These are phyloP conservation scores for Eciton burchellii DNA, from an alignment of 1,140 invertebrate genomes.

Conservation along the genomic window DNA sequence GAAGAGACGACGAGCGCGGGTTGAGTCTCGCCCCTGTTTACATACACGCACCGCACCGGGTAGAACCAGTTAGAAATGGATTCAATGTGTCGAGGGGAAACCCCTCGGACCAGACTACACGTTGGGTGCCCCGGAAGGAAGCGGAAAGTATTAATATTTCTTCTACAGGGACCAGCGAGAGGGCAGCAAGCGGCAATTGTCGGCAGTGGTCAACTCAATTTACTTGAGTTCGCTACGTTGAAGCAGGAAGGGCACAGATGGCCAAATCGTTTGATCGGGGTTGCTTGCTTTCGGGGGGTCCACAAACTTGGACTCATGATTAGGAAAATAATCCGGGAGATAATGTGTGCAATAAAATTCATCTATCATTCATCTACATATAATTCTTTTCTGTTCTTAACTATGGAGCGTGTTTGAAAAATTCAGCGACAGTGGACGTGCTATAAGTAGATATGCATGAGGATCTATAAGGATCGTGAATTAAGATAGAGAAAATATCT, in stretches of 20 bases:
- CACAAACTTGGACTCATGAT: neutral
- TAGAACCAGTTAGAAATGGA: constrained; percentile 67
- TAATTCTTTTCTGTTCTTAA: neutral
- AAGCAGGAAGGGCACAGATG: constrained; percentile 21
- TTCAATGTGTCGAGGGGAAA: constrained; percentile 32
- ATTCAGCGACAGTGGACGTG: neutral
- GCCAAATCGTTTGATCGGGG: neutral
- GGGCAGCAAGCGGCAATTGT: constrained; percentile 28
- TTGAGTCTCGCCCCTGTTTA: constrained; percentile 55
- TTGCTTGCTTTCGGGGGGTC: neutral
- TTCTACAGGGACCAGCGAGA: constrained; percentile 21
- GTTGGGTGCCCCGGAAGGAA: constrained; percentile 67
- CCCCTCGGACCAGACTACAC: neutral
- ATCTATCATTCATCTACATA: neutral
- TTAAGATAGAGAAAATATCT: too few species aligned
- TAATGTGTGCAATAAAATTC: constrained; percentile 12
- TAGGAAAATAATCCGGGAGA: constrained; percentile 16
- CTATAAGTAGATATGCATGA: too few species aligned
- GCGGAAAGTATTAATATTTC: constrained; percentile 71
- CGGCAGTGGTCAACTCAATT: constrained; percentile 42
- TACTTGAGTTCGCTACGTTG: constrained; percentile 22
- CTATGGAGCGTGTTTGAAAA: neutral
- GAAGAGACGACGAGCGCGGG: neutral
- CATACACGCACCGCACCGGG: constrained; percentile 29
- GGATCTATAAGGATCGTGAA: too few species aligned